Evolutionary conservation across 2,113 vertebrate genomes (phyloP).

Genomic region (Perca flavescens): DNA sequence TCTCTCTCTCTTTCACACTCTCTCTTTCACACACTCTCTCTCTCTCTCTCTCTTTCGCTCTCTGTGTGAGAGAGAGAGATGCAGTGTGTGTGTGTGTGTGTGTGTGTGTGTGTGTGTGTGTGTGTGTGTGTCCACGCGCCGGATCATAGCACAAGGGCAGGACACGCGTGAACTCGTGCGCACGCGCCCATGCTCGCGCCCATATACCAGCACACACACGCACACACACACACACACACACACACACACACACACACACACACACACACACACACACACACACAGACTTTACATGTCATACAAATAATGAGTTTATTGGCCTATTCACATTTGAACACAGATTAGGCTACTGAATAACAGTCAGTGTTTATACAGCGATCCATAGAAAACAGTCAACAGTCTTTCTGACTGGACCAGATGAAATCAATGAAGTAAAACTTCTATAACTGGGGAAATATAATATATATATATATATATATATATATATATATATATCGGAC

Average conservation of each 20-base stretch:
- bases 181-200: constrained; percentile 32
- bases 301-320: neutral
- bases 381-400: too few species aligned
- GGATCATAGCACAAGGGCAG: constrained; percentile 63
- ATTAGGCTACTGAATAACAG: too few species aligned
- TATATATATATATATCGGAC: too few species aligned
- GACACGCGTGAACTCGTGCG: constrained; percentile 58
- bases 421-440: too few species aligned
- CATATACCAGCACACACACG: neutral
- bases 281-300: neutral
- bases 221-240: too few species aligned
- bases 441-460: too few species aligned
- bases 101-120: neutral
- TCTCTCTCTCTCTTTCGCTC: constrained; percentile 35
- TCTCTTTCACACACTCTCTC: constrained; percentile 32
- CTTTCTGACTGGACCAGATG: too few species aligned
- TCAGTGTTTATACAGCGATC: too few species aligned
- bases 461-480: too few species aligned
- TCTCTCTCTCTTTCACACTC: constrained; percentile 27
- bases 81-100: constrained; percentile 33
- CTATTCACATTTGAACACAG: too few species aligned
- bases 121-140: constrained; percentile 41
- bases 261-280: too few species aligned
- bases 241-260: too few species aligned
- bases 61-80: constrained; percentile 31